These are phyloP conservation scores for Spodoptera littoralis DNA, from an alignment of 2,888 invertebrate species.

Conservation along the genomic window DNA sequence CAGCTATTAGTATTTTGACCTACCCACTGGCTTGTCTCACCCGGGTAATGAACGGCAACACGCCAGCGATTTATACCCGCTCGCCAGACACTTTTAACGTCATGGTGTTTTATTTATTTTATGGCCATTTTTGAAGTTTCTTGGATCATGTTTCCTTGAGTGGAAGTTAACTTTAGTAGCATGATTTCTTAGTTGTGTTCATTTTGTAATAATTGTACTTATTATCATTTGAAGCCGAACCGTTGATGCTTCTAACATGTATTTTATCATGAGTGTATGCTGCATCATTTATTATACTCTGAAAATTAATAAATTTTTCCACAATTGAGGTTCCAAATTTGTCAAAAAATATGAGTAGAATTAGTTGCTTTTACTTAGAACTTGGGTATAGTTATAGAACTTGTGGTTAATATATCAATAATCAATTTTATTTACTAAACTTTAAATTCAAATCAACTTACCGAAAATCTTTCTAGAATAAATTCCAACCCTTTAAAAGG, in stretches of 20 bases:
- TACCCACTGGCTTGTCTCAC: conserved; percentile 47
- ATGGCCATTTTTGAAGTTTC: conserved; percentile 20
- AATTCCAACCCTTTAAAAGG: conserved; percentile 52
- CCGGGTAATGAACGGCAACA: conserved; percentile 55
- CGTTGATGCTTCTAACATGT: too few species aligned
- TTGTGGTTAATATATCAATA: too few species aligned
- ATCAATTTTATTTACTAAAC: neutral
- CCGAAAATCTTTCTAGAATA: conserved; percentile 43
- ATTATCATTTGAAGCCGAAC: too few species aligned
- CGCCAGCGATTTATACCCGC: conserved; percentile 46
- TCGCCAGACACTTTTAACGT: conserved; percentile 43
- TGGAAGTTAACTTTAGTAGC: too few species aligned
- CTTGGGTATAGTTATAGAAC: too few species aligned
- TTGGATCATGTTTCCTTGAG: neutral
- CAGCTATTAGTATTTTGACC: conserved; percentile 52
- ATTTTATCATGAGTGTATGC: too few species aligned
- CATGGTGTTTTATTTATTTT: conserved; percentile 40
- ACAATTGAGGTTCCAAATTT: too few species aligned
- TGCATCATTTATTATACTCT: neutral
- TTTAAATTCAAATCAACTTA: neutral
- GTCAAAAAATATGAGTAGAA: too few species aligned
- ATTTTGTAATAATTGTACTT: too few species aligned
- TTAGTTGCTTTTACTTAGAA: too few species aligned
- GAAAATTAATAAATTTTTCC: conserved; percentile 17
- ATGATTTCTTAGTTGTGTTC: too few species aligned